A percentile compares a stretch with the other conserved stretches of the same genome.
phyloP scores from a whole-genome alignment of 1,140 invertebrate genomes.

The Drosophila prosaltans region DNA sequence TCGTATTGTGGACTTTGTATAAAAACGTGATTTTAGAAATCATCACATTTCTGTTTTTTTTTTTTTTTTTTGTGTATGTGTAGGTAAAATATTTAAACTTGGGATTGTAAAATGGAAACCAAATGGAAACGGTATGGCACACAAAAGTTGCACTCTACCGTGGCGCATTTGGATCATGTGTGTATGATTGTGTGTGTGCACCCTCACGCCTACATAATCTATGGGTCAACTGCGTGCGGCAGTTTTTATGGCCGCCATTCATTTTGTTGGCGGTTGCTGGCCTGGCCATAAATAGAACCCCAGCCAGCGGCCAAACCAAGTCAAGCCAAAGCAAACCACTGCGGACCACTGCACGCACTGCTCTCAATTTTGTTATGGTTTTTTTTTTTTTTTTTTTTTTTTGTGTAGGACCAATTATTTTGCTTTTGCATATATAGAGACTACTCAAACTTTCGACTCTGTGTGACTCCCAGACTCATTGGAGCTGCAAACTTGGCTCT shows the following conservation, averaged over 20 bases:
- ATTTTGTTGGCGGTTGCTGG: slow-evolving; percentile 36
- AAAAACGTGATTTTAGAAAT: too few species aligned
- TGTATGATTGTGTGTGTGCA: not conserved
- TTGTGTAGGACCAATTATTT: slow-evolving; percentile 56
- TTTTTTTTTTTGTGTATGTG: too few species aligned
- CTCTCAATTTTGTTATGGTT: slow-evolving; percentile 33
- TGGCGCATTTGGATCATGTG: slow-evolving; percentile 54
- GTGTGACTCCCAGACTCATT: slow-evolving; percentile 29
- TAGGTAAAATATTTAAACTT: not conserved
- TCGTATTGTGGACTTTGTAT: too few species aligned
- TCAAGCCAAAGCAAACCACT: slow-evolving; percentile 7
- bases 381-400: slow-evolving; percentile 13
- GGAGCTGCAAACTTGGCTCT: slow-evolving; percentile 34
- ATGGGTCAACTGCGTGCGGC: slow-evolving; percentile 62
- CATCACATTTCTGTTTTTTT: too few species aligned
- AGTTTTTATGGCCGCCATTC: slow-evolving; percentile 42
- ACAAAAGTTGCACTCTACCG: slow-evolving; percentile 43
- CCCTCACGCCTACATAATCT: slow-evolving; percentile 67
- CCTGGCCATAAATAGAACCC: slow-evolving; percentile 60
- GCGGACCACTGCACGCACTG: slow-evolving; percentile 54
- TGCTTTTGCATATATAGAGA: slow-evolving; percentile 39
- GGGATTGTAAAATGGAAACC: not conserved
- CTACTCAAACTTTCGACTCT: slow-evolving; percentile 1
- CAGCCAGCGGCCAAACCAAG: slow-evolving; percentile 1
- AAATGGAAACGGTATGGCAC: slow-evolving; percentile 49